Conservation (phyloP, 2,113 vertebrate genomes). For the Aegotheles bennettii region DNA sequence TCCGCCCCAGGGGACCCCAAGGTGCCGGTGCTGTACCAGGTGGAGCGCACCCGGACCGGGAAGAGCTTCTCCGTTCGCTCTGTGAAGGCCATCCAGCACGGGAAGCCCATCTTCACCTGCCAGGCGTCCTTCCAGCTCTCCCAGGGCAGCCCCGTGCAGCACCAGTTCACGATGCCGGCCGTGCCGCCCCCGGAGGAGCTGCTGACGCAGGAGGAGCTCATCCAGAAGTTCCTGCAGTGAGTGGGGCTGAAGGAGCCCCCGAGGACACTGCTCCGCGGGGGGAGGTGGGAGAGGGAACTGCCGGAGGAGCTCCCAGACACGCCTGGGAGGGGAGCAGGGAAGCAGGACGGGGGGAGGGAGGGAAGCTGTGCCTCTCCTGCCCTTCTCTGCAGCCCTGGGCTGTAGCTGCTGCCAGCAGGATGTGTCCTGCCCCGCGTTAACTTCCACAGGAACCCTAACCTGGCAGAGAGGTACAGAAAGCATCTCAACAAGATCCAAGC, state of each 20-base stretch:
- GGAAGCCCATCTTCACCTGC: conserved; percentile 88
- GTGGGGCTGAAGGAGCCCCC: fast-evolving
- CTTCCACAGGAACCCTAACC: conserved; percentile 75
- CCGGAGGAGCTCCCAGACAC: background rate
- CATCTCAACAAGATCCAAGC: conserved; percentile 84
- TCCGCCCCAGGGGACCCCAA: conserved; percentile 83
- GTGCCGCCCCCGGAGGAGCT: conserved; percentile 86
- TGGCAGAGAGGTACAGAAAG: conserved; percentile 76
- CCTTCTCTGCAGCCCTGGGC: background rate
- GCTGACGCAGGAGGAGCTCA: conserved; percentile 77
- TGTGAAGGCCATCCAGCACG: conserved; percentile 89
- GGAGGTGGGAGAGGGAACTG: background rate
- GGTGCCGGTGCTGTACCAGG: conserved; percentile 89
- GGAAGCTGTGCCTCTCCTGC: background rate
- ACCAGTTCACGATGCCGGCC: conserved; percentile 90
- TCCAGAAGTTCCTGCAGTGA: conserved; percentile 84
- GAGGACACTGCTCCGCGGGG: fast-evolving
- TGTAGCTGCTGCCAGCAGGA: background rate
- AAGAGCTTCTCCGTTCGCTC: conserved; percentile 88
- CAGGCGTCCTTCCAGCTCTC: conserved; percentile 88
- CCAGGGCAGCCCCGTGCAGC: conserved; percentile 83
- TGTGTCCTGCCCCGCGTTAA: background rate
- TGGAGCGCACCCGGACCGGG: conserved; percentile 86
- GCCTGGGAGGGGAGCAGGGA: background rate
- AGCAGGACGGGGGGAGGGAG: background rate